Evolutionary conservation across 2,113 vertebrate species (phyloP).

Genomic region (Anarrhichthys ocellatus): DNA sequence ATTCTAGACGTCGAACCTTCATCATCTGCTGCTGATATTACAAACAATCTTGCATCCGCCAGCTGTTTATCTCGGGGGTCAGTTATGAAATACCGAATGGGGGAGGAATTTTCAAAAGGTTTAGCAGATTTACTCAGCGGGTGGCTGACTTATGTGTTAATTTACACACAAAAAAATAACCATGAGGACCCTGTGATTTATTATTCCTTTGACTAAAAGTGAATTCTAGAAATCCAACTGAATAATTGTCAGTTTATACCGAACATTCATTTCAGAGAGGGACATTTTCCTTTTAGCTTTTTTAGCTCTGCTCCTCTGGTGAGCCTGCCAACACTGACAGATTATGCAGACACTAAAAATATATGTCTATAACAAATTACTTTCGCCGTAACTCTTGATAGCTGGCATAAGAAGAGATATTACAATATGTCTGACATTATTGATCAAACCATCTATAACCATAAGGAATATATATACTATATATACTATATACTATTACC

Average conservation of each 20-base stretch:
- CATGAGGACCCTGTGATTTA: not conserved
- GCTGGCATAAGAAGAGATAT: not conserved
- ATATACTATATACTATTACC: not conserved
- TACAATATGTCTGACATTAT: not conserved
- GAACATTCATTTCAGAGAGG: not conserved
- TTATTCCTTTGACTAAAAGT: too few species aligned
- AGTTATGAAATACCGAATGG: constrained; percentile 2
- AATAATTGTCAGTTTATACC: not conserved
- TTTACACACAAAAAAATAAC: not conserved
- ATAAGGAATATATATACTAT: not conserved
- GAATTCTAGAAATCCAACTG: not conserved
- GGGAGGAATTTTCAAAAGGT: not conserved
- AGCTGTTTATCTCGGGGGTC: constrained; percentile 25
- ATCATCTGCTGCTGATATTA: constrained; percentile 7
- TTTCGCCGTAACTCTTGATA: not conserved
- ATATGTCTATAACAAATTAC: not conserved
- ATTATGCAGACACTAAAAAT: not conserved
- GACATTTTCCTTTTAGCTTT: not conserved
- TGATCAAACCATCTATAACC: not conserved
- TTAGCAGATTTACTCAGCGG: not conserved
- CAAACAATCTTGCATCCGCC: constrained; percentile 4
- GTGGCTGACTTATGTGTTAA: not conserved
- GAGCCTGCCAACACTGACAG: not conserved
- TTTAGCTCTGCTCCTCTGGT: not conserved
- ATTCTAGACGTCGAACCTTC: not conserved